These are phyloP conservation scores for Agriopis leucophaearia DNA, from an alignment of 2,888 invertebrate genomes.

Conservation along the genomic window DNA sequence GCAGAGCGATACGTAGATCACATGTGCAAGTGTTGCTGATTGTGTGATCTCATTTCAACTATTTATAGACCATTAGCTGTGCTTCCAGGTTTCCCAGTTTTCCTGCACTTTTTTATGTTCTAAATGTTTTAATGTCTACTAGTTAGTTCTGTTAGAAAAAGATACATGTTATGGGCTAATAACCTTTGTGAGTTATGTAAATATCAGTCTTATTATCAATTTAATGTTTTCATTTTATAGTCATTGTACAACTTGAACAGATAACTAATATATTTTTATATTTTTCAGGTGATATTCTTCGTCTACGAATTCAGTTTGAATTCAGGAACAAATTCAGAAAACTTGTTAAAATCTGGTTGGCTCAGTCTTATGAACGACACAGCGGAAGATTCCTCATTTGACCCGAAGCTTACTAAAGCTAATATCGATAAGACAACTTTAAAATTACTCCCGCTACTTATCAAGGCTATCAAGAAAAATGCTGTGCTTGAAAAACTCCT, in stretches of 20 bases:
- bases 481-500: slow-evolving; percentile 62
- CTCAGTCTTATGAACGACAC: slow-evolving; percentile 64
- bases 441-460: slow-evolving; percentile 67
- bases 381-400: slow-evolving; percentile 51
- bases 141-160: too few species aligned
- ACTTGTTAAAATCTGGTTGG: slow-evolving; percentile 59
- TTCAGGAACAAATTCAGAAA: slow-evolving; percentile 49
- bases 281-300: slow-evolving; percentile 72
- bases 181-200: slow-evolving; percentile 2
- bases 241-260: background rate
- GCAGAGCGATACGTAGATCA: slow-evolving; percentile 11
- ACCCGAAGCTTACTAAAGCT: slow-evolving; percentile 55
- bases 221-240: background rate
- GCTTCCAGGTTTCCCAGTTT: background rate
- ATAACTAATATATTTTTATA: slow-evolving; percentile 28
- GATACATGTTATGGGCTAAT: background rate
- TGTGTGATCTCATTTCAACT: background rate
- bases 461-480: slow-evolving; percentile 70
- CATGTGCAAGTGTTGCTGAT: slow-evolving; percentile 3
- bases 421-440: slow-evolving; percentile 62
- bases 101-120: background rate
- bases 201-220: background rate
- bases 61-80: background rate
- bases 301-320: slow-evolving; percentile 71
- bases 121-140: too few species aligned